These are phyloP conservation scores for Apamea monoglypha DNA, from an alignment of 2,888 invertebrate genomes.

Conservation along the genomic window DNA sequence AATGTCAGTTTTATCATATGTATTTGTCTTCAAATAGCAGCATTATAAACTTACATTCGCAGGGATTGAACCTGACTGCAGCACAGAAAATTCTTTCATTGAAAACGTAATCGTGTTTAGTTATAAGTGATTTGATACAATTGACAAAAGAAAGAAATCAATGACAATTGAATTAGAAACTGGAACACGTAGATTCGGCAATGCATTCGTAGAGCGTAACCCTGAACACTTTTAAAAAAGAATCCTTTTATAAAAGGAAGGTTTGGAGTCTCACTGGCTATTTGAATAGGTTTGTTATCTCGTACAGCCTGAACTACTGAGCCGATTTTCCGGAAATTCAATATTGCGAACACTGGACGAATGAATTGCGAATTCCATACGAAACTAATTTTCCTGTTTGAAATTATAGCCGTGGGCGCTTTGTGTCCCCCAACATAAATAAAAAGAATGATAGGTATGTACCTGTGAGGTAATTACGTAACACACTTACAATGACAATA, in stretches of 20 bases:
- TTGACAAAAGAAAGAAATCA: conserved; percentile 54
- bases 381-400: not conserved
- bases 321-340: not conserved
- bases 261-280: not conserved
- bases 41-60: not conserved
- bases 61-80: not conserved
- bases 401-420: not conserved
- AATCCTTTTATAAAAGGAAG: conserved; percentile 34
- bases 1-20: not conserved
- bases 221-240: conserved; percentile 52
- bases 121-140: conserved; percentile 36
- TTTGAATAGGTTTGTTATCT: not conserved
- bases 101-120: conserved; percentile 37
- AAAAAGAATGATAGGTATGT: not conserved
- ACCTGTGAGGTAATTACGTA: not conserved
- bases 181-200: conserved; percentile 42
- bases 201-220: conserved; percentile 37
- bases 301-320: not conserved
- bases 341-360: not conserved
- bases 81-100: conserved; percentile 12
- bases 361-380: not conserved
- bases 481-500: not conserved
- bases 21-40: not conserved
- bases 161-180: conserved; percentile 45
- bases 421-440: not conserved